These are phyloP conservation scores for Tadarida brasiliensis DNA, from an alignment of 2,797 vertebrate species.

Conservation along the genomic window DNA sequence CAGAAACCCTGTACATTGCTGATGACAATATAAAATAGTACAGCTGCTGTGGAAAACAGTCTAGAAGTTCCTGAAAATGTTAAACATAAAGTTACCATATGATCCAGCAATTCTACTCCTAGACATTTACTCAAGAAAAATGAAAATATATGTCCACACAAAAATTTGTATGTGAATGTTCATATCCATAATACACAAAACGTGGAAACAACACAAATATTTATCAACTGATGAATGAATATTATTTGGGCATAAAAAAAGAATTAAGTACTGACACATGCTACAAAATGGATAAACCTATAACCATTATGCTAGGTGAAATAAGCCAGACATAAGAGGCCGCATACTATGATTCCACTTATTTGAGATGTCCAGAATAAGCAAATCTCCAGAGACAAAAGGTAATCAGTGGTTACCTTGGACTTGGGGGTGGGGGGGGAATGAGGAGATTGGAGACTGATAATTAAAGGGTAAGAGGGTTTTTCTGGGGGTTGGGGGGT, in stretches of 20 bases:
- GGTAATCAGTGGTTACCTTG: not conserved
- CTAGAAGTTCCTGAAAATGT: not conserved
- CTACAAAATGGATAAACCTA: not conserved
- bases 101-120: not conserved
- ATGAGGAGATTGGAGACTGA: not conserved
- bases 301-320: not conserved
- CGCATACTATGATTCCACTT: not conserved
- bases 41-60: not conserved
- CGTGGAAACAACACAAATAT: not conserved
- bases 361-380: not conserved
- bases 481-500: not conserved
- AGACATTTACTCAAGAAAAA: not conserved
- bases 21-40: not conserved
- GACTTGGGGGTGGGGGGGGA: not conserved
- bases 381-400: not conserved
- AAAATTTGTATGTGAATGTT: not conserved
- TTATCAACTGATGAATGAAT: not conserved
- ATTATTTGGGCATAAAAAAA: not conserved
- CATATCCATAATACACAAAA: not conserved
- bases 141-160: not conserved
- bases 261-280: not conserved
- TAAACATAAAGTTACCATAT: not conserved
- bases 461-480: not conserved
- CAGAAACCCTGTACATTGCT: not conserved
- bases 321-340: not conserved